Evolutionary conservation across 1,140 invertebrate genomes (phyloP), one percentile per base, ranked within the genome.

Genomic region (Pseudomyrmex concolor): DNA sequence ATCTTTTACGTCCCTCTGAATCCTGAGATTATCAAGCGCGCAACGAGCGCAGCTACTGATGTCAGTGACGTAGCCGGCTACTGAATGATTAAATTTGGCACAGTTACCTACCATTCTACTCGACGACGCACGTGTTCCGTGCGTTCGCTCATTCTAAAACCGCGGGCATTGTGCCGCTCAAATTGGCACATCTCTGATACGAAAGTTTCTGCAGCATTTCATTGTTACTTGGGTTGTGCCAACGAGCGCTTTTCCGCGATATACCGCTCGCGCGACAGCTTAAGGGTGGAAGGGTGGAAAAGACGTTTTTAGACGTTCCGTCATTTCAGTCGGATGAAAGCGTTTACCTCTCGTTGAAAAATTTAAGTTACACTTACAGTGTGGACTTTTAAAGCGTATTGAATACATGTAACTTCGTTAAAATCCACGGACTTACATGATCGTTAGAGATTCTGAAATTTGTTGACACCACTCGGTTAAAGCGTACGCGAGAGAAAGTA

Each of bases 161-260:
- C 82, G 76, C 62, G 68, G 76, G 71, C 86, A 91, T 92, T 92
- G 85, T 92, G 77, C 86, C 67, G 66, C 57, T 86, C 82, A 92
- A 93, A 92, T 91, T 91, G 92, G 91, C 80, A 90, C 91, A 92
- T 91, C 90, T 84, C 89, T 89, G 91, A 92, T 92, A 92, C 63
- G 91, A 92, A 92, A 93, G 73, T 92, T 92, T 90, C 74, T 82
- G 68, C 66, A 68, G 76, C 81, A 57, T 67, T 88, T 86, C 88
- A 91, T 90, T 89, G 86, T 92, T 88, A 51, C 73, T 55, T 64
- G 50, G 68, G 74, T 72, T 71, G 70, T 76, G 73, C 55, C 72
- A 84, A 87, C 67, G 68, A 82, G 72, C 63, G 78, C 64, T 86
- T 64, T 67, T 71, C 66, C 45, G 76, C 66, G 76, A 71, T 60